phyloP scores from a whole-genome alignment of 2,797 vertebrate species.

The Acipenser ruthenus region DNA sequence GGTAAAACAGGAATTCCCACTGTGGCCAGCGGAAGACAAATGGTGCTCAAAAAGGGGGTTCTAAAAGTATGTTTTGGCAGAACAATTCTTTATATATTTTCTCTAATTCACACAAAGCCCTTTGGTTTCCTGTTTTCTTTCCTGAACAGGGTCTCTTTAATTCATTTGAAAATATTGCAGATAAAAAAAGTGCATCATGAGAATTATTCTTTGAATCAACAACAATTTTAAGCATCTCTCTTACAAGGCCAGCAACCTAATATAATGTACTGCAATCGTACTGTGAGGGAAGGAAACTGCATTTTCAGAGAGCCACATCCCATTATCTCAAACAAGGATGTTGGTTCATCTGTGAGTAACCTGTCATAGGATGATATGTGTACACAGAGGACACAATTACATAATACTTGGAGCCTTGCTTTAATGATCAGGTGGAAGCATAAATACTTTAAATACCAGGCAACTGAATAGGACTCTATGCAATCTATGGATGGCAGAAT shows the following conservation, averaged over 20 bases:
- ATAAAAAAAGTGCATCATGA: constrained; percentile 19
- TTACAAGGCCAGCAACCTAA: constrained; percentile 11
- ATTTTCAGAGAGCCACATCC: not conserved
- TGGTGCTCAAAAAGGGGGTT: constrained; percentile 26
- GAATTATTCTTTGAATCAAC: constrained; percentile 17
- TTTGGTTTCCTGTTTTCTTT: constrained; percentile 44
- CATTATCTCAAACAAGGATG: constrained; percentile 6
- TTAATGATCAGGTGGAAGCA: too few species aligned
- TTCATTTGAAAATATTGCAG: constrained; percentile 27
- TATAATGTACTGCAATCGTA: not conserved
- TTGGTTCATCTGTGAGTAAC: too few species aligned
- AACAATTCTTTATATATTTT: constrained; percentile 30
- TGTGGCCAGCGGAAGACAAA: constrained; percentile 38
- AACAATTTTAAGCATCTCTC: not conserved
- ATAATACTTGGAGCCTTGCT: too few species aligned
- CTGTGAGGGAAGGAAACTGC: constrained; percentile 2
- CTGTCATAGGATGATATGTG: too few species aligned
- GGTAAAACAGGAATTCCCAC: constrained; percentile 32
- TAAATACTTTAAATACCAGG: too few species aligned
- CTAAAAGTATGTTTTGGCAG: constrained; percentile 30
- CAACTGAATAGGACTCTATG: too few species aligned
- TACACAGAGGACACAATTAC: too few species aligned
- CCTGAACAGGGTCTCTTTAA: constrained; percentile 24
- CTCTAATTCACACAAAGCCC: constrained; percentile 23
- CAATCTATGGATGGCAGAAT: too few species aligned